These are phyloP conservation scores for Bombyx mori DNA, from an alignment of 1,140 invertebrate genomes.

Conservation along the genomic window ASM3026992v2 NC_085111.1:14882001-14882500, in stretches of 20 bases:
- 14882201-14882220: too few relatives aligned
- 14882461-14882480: slow-evolving; percentile 35
- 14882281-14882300: slow-evolving; percentile 16
- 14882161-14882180: too few relatives aligned
- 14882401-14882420: slow-evolving; percentile 9
- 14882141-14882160: too few relatives aligned
- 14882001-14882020: too few relatives aligned
- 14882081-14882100: too few relatives aligned
- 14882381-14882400: slow-evolving; percentile 16
- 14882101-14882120: too few relatives aligned
- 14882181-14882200: too few relatives aligned
- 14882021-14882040: too few relatives aligned
- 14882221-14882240: too few relatives aligned
- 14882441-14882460: slow-evolving; percentile 45
- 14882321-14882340: slow-evolving; percentile 38
- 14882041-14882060: too few relatives aligned
- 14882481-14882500: slow-evolving; percentile 29
- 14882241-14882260: slow-evolving; percentile 1
- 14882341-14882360: slow-evolving; percentile 35
- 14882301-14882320: slow-evolving; percentile 22
- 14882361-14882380: slow-evolving; percentile 29
- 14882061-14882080: too few relatives aligned
- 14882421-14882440: slow-evolving; percentile 33
- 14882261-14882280: slow-evolving; percentile 5
- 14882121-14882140: too few relatives aligned